These are phyloP conservation scores for Drosophila varians DNA, from an alignment of 1,140 invertebrate species.

Conservation along the genomic window DNA sequence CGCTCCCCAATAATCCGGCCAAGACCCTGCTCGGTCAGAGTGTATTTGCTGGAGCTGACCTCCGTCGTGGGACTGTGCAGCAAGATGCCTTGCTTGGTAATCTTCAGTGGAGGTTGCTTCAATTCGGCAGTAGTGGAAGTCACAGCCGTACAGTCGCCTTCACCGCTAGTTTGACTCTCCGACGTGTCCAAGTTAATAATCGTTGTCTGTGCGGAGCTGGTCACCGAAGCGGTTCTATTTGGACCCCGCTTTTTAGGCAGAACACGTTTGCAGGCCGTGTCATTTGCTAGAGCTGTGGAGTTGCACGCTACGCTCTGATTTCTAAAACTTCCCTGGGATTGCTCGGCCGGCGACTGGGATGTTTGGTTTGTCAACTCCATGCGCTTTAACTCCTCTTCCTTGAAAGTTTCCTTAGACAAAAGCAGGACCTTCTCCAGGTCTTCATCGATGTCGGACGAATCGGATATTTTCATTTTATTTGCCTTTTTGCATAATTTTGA, in stretches of 20 bases:
- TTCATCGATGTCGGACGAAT: constrained; percentile 12
- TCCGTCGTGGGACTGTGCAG: constrained; percentile 17
- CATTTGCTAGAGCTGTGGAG: constrained; percentile 52
- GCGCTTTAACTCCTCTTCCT: constrained; percentile 18
- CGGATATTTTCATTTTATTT: too few species aligned
- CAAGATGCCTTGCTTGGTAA: constrained; percentile 58
- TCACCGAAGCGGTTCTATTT: constrained; percentile 11
- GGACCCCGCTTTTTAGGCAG: constrained; percentile 3
- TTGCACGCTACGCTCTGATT: constrained; percentile 64
- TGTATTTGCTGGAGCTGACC: constrained; percentile 18
- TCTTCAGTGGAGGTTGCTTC: constrained; percentile 13
- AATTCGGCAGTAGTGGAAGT: constrained; percentile 53
- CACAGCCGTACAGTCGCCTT: constrained; percentile 66
- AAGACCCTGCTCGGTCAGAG: constrained; percentile 56
- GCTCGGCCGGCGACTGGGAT: constrained; percentile 1
- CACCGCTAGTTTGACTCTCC: background rate
- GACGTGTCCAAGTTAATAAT: background rate
- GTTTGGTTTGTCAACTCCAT: background rate
- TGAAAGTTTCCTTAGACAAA: constrained; percentile 29
- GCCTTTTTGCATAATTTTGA: background rate
- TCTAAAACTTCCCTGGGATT: constrained; percentile 26
- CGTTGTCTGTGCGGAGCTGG: constrained; percentile 9
- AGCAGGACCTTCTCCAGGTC: constrained; percentile 33
- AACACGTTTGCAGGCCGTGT: constrained; percentile 23
- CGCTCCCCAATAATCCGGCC: constrained; percentile 57